Base-by-base conservation (phyloP, 2,113 vertebrate genomes). In the Rhodinocichla rosea region DNA sequence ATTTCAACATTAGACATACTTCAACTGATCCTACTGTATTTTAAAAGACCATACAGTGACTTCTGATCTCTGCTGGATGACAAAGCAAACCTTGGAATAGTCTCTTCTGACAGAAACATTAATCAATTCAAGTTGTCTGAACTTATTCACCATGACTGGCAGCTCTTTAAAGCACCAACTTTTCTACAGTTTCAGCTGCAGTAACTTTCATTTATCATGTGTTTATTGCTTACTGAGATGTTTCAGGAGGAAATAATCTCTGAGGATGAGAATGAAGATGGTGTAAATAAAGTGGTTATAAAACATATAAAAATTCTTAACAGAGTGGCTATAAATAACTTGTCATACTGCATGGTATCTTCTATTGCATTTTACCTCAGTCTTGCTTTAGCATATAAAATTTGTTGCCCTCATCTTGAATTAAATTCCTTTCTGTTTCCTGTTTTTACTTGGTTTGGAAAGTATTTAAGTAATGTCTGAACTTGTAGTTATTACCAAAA, bases 1-100 rank as follows among this genome's bases (percentile, higher is more conserved):
- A 22, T 73, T 77, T 42, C 76, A 85, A 40, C 2, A 7, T 79
- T 60, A 89, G 39, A 68, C 4, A 20, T 80, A 49, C 65, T 82
- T 92, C 32, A 50, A 15, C 22, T 57, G 44, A 79, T 82, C 9
- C 30, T 64, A 44, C 53, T 30, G 16, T 35, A 37, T 80, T 93
- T 91, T 81, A 89, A 75, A 92, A 88, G 81, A 79, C 11, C 22
- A 9, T 68, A 63, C 19, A 89, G 10, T 57, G 22, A 74, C 24
- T 94, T 94, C 47, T 96, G 79, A 90, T 94, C 64, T 92, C 68
- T 52, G 47, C 42, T 88, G 85, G 85, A 74, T 93, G 44, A 60
- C 52, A 95, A 78, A 91, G 39, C 5, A 92, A 81, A 86, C 12
- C 22, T 56, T 79, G 60, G 30, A 83, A 68, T 8, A 59, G 24